Percentiles rank a stretch among this genome's conserved stretches.
phyloP scores from a whole-genome alignment of 2,113 vertebrate species.

The Micronycteris hirsuta region DNA sequence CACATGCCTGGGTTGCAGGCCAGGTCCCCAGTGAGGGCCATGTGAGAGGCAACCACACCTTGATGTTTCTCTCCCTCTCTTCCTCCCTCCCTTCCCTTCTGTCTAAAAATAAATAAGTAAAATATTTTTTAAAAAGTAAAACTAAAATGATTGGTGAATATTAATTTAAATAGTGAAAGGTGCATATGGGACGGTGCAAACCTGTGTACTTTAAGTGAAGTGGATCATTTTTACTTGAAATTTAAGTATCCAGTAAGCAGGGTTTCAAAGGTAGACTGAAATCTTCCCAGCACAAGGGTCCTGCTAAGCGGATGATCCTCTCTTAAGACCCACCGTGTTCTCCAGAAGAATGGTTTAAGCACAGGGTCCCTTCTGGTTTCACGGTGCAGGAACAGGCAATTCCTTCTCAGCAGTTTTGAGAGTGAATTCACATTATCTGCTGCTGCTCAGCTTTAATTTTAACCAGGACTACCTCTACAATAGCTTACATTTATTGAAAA shows the following conservation, averaged over 20 bases:
- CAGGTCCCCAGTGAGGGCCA: too few species aligned
- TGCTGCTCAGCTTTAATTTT: neutral
- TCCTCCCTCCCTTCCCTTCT: too few species aligned
- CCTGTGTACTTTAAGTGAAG: neutral
- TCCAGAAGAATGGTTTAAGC: neutral
- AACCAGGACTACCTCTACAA: neutral
- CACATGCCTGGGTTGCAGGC: too few species aligned
- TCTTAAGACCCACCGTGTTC: neutral
- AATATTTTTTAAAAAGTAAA: too few species aligned
- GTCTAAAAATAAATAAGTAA: too few species aligned
- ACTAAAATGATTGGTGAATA: neutral
- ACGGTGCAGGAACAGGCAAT: neutral
- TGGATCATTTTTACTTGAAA: neutral
- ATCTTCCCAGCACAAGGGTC: neutral
- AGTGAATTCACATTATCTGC: neutral
- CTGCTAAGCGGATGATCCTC: neutral
- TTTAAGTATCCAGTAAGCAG: neutral
- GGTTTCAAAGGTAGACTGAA: neutral
- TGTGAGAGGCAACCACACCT: too few species aligned
- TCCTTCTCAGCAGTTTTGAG: neutral
- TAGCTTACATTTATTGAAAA: neutral
- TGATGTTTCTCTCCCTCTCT: too few species aligned
- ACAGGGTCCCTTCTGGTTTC: neutral
- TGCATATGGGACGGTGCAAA: neutral
- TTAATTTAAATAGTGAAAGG: neutral